Base-by-base conservation (phyloP, 2,888 invertebrate genomes). In the Ophonus ardosiacus region DNA sequence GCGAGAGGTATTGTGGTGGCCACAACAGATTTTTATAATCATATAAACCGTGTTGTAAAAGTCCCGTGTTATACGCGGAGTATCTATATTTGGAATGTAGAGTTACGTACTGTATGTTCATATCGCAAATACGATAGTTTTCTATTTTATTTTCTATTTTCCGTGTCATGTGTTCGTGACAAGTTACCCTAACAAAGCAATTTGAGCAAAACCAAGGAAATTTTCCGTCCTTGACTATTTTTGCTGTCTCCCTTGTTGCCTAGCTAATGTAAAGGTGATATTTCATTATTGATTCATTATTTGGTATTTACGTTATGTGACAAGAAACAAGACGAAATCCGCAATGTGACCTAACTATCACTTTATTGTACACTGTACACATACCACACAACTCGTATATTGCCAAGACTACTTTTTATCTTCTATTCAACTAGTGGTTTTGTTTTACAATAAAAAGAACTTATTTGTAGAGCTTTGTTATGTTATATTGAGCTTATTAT, bases 261-360 rank as follows among this genome's bases (percentile, higher is more conserved):
- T 74, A 40, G 18, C 71, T 43, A 71, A 40, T 40, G 71, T 43
- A 43, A 74, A 74, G 43, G 43, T 74, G 71, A 74, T 43, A 74
- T 74, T 74, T 74, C 17, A 43, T 74, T 74, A 74, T 74, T 18
- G 71, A 74, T 74, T 74, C 71, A 74, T 74, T 74, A 74, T 74
- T 74, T 74, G 71, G 40, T 74, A 74, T 74, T 74, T 43, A 74
- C 71, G 10, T 43, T 13, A 18, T 24, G 13, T 10, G 63, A 5
- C 7, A 61, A 18, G 15, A 5, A 10, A 15, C n/a, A 24, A 63
- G 63, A 68, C 24, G n/a, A 38, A 24, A 68, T 38, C 31, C 31
- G 24, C 38, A 51, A 51, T 68, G 68, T 31, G 21, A 63, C 63
- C 24, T 68, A 31, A 68, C 5, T 15, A 63, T 18, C 63, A 61